Conservation (phyloP, 2,797 vertebrate genomes). For the Clarias pachynema region DNA sequence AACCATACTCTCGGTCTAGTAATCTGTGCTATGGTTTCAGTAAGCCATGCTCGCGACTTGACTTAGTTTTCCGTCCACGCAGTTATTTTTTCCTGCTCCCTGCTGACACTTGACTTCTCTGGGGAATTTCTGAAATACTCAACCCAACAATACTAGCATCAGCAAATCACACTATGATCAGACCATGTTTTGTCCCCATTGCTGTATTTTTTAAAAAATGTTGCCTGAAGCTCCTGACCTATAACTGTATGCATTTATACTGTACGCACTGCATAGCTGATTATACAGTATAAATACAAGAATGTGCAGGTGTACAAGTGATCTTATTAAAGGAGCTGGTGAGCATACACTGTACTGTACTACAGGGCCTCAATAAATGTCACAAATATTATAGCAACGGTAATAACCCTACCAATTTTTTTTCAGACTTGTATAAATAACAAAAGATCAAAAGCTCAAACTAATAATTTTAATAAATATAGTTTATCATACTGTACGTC, state of each 20-base stretch:
- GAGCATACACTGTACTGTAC: neutral
- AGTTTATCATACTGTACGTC: neutral
- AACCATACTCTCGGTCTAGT: too few relatives aligned
- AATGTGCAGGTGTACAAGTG: neutral
- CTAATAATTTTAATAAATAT: neutral
- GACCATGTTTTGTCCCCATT: neutral
- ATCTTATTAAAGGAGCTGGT: neutral
- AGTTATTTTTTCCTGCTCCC: too few relatives aligned
- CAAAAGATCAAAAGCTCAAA: neutral
- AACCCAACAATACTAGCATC: too few relatives aligned
- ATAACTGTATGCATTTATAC: neutral
- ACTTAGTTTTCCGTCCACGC: too few relatives aligned
- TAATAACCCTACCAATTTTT: neutral
- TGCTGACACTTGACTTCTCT: too few relatives aligned
- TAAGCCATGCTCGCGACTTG: too few relatives aligned
- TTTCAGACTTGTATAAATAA: neutral
- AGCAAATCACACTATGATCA: too few relatives aligned
- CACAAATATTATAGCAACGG: neutral
- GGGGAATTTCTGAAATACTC: too few relatives aligned
- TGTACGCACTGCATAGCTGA: neutral
- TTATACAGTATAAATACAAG: neutral
- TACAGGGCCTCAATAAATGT: neutral
- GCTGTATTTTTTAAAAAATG: too few relatives aligned
- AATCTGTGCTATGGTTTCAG: too few relatives aligned
- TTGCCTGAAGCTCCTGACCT: neutral